Base-by-base conservation (phyloP, 2,113 vertebrate species). In the Todiramphus chloris region DNA sequence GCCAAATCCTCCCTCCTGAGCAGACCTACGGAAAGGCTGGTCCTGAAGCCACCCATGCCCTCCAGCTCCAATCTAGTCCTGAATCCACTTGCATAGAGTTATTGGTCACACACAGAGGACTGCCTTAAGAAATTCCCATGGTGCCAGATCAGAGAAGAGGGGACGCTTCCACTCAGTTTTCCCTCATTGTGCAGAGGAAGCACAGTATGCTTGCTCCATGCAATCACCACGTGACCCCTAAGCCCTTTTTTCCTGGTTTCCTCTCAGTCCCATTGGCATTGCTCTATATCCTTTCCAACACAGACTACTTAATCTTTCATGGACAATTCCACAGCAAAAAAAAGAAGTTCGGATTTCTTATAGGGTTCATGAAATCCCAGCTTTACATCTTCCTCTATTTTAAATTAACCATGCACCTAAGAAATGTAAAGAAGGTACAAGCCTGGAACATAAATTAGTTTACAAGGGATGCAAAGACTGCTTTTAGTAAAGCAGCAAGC, bases 191-290 rank as follows among this genome's bases (percentile, higher is more conserved):
- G 16, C 23, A 62, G n/a, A 77, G 50, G 28, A 24, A 73, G 9
- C n/a, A 19, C n/a, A 1, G 0, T 76, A 56, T 0, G 0, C 35
- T 37, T 48, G 28, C 31, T 72, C 81, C 28, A 14, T 48, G 30
- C 48, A 66, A 23, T 64, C 62, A 55, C 37, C 58, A 89, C 7
- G 21, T 62, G 20, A 10, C 27, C 6, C 16, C 33, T 43, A 10
- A 84, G n/a, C 4, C 25, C 1, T 5, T 69, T 89, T 80, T 66
- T n/a, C 46, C 19, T 60, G 62, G 20, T 48, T 79, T 92, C 48
- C 3, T 81, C 66, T 85, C 33, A 33, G 30, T 48, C 30, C 39
- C 19, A n/a, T 63, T 2, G 3, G 17, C 55, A 35, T 27, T 77
- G 9, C 7, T 53, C 7, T 85, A 6, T 66, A 31, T 53, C 25